Conservation (phyloP, 2,888 invertebrate species). For the Ommatoiulus sabulosus region DNA sequence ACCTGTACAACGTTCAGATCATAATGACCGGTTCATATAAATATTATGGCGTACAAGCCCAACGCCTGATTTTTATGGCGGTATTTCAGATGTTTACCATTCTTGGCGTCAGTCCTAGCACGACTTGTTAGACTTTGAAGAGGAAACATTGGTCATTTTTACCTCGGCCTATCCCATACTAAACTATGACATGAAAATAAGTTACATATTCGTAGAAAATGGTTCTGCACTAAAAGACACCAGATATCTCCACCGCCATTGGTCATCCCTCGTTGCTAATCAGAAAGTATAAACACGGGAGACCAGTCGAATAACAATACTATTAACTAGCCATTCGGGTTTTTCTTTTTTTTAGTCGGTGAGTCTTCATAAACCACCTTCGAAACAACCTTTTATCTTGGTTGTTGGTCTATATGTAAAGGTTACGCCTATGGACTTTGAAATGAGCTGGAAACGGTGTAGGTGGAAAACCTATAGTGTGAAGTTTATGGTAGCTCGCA, state of each 20-base stretch:
- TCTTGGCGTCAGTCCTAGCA: background rate
- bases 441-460: background rate
- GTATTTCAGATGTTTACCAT: background rate
- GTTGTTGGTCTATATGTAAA: slow-evolving; percentile 41
- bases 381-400: slow-evolving; percentile 46
- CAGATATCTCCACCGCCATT: background rate
- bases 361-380: slow-evolving; percentile 44
- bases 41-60: background rate
- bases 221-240: background rate
- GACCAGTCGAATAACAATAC: slow-evolving; percentile 19
- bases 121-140: background rate
- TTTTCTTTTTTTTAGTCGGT: background rate
- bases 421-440: slow-evolving; percentile 46
- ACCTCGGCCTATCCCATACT: background rate
- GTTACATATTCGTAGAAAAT: background rate
- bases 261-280: background rate
- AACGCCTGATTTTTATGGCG: background rate
- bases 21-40: background rate
- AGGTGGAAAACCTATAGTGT: slow-evolving; percentile 15
- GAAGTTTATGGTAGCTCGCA: slow-evolving; percentile 9
- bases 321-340: slow-evolving; percentile 25
- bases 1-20: background rate
- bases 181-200: background rate
- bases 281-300: background rate
- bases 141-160: background rate